Base-by-base conservation (phyloP, 2,797 vertebrate species). In the Alfaro cultratus region DNA sequence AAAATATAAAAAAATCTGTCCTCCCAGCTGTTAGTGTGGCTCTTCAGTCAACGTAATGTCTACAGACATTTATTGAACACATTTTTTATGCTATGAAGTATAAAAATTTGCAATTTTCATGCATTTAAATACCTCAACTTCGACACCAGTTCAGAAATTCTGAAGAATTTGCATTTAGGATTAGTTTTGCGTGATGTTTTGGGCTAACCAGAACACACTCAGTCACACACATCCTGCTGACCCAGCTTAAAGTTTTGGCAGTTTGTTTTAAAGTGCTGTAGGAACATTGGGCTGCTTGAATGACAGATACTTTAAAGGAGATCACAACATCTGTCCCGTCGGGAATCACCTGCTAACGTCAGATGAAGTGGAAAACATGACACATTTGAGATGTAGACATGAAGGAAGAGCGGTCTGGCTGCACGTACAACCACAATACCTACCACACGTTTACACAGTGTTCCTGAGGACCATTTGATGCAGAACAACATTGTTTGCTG, bases 401-500 rank as follows among this genome's bases (percentile, higher is more conserved):
- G 34, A 81, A 85, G 87, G 85, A 83, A 93, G 84, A 90, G 85
- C 87, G 86, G 86, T 90, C 79, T 78, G 86, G 83, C 83, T 79
- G 84, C 86, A 86, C 88, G 92, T 82, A 89, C 90, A 90, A 88
- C 81, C 92, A 86, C 76, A 90, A 87, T 85, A 83, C 84, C 83
- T 81, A 86, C 83, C 90, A 90, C 87, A 90, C 89, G 86, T 88
- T 88, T 85, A 90, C 82, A 94, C 92, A 93, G 92, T 92, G 92
- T 95, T 95, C 94, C 95, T 95, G 94, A 95, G 93, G 93, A 95
- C 92, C 90, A 85, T 90, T 87, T 91, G 87, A 79, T 93, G 93
- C 92, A 92, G 93, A 84, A 75, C 85, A 84, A 73, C 49, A 95
- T 46, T 16, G 68, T 46, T 72, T 46, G 26, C 94, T 94, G 94